These are phyloP conservation scores for Oxygymnocypris stewartii DNA, from an alignment of 2,113 vertebrate genomes.

Conservation along the genomic window DNA sequence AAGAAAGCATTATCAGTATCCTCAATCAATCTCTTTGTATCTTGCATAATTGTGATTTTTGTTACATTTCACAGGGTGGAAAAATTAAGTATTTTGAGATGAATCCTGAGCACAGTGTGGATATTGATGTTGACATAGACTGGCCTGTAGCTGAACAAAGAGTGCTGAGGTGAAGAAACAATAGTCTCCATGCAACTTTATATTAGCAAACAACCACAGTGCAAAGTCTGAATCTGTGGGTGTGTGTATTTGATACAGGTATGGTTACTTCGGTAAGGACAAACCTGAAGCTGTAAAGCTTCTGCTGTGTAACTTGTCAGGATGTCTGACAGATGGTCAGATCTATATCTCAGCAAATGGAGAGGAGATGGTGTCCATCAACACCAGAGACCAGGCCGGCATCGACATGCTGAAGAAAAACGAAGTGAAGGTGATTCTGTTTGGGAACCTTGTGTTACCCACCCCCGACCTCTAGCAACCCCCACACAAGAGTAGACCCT, in stretches of 20 bases:
- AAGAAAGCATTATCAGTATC: neutral
- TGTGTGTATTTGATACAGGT: constrained; percentile 72
- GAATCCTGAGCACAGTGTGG: constrained; percentile 88
- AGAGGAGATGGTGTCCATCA: constrained; percentile 83
- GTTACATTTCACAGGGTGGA: constrained; percentile 77
- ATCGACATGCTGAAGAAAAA: constrained; percentile 78
- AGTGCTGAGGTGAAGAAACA: constrained; percentile 81
- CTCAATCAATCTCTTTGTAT: neutral
- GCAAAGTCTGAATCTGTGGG: neutral
- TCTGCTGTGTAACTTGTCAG: constrained; percentile 84
- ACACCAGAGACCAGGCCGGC: constrained; percentile 77
- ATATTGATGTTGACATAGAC: constrained; percentile 96
- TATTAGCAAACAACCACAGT: neutral
- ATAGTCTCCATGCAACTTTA: neutral
- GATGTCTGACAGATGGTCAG: constrained; percentile 85
- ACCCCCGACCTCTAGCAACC: neutral
- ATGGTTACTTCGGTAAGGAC: constrained; percentile 88
- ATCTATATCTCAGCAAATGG: constrained; percentile 77
- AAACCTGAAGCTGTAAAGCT: constrained; percentile 80
- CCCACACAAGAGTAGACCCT: neutral
- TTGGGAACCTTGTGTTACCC: neutral
- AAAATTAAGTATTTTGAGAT: constrained; percentile 92
- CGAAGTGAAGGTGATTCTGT: constrained; percentile 78
- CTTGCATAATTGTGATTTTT: neutral
- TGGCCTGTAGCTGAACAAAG: constrained; percentile 98